Evolutionary conservation across 2,888 invertebrate genomes (phyloP), one percentile per base, ranked within the genome.

Genomic region (Parasteatoda lunata): DNA sequence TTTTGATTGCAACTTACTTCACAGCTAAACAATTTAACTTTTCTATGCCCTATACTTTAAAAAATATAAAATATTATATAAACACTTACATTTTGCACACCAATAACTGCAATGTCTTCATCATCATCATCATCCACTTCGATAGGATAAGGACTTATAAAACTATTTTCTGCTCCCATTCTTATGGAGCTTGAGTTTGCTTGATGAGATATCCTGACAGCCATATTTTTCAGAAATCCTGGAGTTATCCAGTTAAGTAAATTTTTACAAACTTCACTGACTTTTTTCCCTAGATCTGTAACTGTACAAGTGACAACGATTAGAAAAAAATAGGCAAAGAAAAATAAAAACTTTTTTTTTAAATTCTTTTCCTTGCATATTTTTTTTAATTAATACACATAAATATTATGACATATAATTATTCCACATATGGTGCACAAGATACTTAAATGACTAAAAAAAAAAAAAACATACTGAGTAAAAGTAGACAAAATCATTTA

Each of bases 121-220:
- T 54, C 54, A 73, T 73, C 75, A n/a, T 75, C 75, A 48, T 75
- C 75, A 11, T 45, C 64, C 8, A 45, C 47, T 59, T 75, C 64
- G 0, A 45, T 30, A 30, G 30, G 30, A 30, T 30, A 30, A 30
- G 30, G 30, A 30, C 2, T 30, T 2, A 30, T 30, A 30, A 30
- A 45, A 59, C 48, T 48, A 47, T 59, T 48, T 59, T 59, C 59
- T 6, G 59, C n/a, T 4, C 59, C 59, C 59, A 59, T 59, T 9
- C n/a, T n/a, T 7, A 59, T 13, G 9, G 59, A 13, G n/a, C n/a
- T 59, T 9, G n/a, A 9, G 9, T n/a, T 59, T 59, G 59, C 59
- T 59, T 59, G 59, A 59, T 7, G n/a, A 59, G n/a, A 59, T 59
- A n/a, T 4, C 8, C 59, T 5, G n/a, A 13, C 59, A 7, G n/a